Conservation (phyloP, 2,888 invertebrate species). For the Lordiphosa andalusiaca region DNA sequence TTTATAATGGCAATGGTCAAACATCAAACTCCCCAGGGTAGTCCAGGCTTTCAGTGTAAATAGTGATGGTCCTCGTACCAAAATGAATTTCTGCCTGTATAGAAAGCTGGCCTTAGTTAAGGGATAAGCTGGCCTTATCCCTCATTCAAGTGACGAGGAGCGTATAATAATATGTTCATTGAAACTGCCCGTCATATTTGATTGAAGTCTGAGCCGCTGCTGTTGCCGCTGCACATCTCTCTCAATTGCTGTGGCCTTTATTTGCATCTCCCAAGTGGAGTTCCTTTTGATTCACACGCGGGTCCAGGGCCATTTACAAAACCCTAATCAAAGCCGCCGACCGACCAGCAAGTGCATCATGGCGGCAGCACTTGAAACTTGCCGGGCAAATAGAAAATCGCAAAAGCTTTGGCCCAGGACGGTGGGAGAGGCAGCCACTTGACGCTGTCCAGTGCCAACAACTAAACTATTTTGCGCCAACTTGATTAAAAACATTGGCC, state of each 20-base stretch:
- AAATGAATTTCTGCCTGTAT: too few relatives aligned
- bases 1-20: too few relatives aligned
- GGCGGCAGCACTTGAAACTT: conserved; percentile 38
- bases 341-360: neutral
- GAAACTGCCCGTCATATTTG: neutral
- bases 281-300: conserved; percentile 9
- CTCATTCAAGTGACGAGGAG: neutral
- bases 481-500: conserved; percentile 67
- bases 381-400: conserved; percentile 26
- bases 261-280: conserved; percentile 1
- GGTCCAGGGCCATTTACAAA: conserved; percentile 1
- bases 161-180: neutral
- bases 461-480: conserved; percentile 55
- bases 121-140: too few relatives aligned
- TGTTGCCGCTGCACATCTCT: conserved; percentile 12
- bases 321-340: conserved; percentile 30
- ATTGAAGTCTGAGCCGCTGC: neutral
- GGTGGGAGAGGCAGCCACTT: conserved; percentile 31
- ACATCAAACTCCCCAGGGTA: too few relatives aligned
- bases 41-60: too few relatives aligned
- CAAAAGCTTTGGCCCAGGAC: conserved; percentile 18
- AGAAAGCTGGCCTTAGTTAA: too few relatives aligned
- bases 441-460: conserved; percentile 45
- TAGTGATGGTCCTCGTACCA: too few relatives aligned
- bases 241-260: conserved; percentile 19